Evolutionary conservation across 2,888 invertebrate genomes (phyloP).

Genomic region (Papilio gigon): DNA sequence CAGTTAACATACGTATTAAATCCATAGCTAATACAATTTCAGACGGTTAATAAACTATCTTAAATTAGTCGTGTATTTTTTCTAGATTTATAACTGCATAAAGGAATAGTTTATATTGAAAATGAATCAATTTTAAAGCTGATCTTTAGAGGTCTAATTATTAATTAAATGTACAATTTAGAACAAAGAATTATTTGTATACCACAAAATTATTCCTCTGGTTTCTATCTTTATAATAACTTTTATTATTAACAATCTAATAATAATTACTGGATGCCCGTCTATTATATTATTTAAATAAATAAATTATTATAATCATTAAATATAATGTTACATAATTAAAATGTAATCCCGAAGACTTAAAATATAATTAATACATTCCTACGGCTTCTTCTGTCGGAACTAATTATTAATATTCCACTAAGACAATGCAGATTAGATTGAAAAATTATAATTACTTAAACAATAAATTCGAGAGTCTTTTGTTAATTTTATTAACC

Average conservation of each 20-base stretch:
- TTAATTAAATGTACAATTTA: too few relatives aligned
- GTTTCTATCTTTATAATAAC: too few relatives aligned
- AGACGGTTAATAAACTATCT: background rate
- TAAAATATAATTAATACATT: conserved; percentile 35
- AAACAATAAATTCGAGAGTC: conserved; percentile 12
- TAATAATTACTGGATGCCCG: background rate
- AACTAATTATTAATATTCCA: conserved; percentile 35
- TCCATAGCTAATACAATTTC: background rate
- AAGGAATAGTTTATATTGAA: background rate
- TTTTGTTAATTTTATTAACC: background rate
- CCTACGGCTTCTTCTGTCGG: conserved; percentile 34
- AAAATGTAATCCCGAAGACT: conserved; percentile 30
- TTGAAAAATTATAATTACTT: conserved; percentile 27
- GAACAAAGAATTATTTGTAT: background rate
- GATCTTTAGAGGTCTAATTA: background rate
- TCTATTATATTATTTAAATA: conserved; percentile 9
- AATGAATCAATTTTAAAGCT: background rate
- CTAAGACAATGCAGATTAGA: conserved; percentile 29
- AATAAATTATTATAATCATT: conserved; percentile 4
- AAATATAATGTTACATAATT: conserved; percentile 30
- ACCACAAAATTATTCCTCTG: background rate
- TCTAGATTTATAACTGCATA: background rate
- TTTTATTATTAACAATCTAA: background rate
- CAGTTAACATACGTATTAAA: background rate
- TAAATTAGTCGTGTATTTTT: conserved; percentile 2